Conservation (phyloP, 1,140 invertebrate genomes). For the Drusus annulatus region DNA sequence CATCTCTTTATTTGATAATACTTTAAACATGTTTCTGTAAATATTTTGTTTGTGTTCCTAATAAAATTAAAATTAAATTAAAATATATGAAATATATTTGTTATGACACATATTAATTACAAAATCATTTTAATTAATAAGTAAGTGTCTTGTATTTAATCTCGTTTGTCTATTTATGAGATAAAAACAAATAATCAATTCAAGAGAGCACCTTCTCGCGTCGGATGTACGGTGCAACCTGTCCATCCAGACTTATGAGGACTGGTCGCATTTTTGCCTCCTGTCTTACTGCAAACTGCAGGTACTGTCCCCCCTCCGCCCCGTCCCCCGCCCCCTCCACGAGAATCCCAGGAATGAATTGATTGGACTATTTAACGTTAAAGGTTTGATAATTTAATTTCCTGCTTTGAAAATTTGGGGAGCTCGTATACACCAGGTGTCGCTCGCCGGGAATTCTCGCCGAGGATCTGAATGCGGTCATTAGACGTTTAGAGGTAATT, state of each 20-base stretch:
- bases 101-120: no score
- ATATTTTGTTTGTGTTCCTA: no score
- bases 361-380: slow-evolving; percentile 57
- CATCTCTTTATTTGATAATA: no score
- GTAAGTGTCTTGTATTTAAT: no score
- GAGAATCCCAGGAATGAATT: slow-evolving; percentile 54
- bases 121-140: no score
- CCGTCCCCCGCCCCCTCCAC: not conserved
- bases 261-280: slow-evolving; percentile 45
- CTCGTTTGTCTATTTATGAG: not conserved
- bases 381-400: slow-evolving; percentile 58
- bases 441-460: slow-evolving; percentile 6
- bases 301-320: not conserved
- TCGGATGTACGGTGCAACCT: not conserved
- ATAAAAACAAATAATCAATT: not conserved
- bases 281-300: slow-evolving; percentile 36
- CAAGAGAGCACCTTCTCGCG: slow-evolving; percentile 28
- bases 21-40: no score
- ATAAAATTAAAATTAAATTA: no score
- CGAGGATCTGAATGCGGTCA: slow-evolving; percentile 20
- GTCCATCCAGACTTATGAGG: slow-evolving; percentile 43
- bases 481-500: slow-evolving; percentile 11
- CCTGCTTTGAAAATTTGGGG: slow-evolving; percentile 46
- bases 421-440: slow-evolving; percentile 38
- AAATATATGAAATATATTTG: no score